Base-by-base conservation (phyloP, 2,888 invertebrate species). In the Apodemia hepburni region DNA sequence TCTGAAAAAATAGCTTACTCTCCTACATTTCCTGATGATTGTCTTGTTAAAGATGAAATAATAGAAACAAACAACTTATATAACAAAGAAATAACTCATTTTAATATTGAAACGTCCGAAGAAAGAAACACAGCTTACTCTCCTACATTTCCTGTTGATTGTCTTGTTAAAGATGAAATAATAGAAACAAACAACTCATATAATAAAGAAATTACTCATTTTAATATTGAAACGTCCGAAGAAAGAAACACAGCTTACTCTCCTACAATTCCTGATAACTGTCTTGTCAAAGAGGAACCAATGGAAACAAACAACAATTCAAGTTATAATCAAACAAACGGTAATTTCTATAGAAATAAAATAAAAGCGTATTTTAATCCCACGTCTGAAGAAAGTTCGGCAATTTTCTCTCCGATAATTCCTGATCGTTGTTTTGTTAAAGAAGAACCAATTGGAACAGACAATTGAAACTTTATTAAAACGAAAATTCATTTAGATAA, bases 261-360 rank as follows among this genome's bases (percentile, higher is more conserved):
- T n/a, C 45, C 45, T n/a, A 47, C 45, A n/a, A n/a, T 47, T n/a
- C 45, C n/a, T n/a, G 45, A 47, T n/a, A 5, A 47, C n/a, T 47
- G 45, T 47, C 45, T 47, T n/a, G n/a, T 47, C n/a, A 47, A 47
- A 47, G 45, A 47, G 6, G n/a, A 47, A 9, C 7, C 9, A 47
- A n/a, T 12, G 5, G 45, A 47, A 47, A 47, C 12, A n/a, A 47
- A 47, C n/a, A 7, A 47, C 11, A 5, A 45, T 47, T 47, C n/a
- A 15, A n/a, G n/a, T 45, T 15, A 3, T 47, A 47, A 6, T n/a
- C 3, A 47, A 47, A 47, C 7, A n/a, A n/a, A n/a, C n/a, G 4
- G n/a, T n/a, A n/a, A 47, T 47, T n/a, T n/a, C 5, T 8, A 33
- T 8, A 33, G 33, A 8, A 33, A 33, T 33, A 33, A 33, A 33